Base-by-base conservation (phyloP, 2,113 vertebrate genomes). In the Osmerus mordax region DNA sequence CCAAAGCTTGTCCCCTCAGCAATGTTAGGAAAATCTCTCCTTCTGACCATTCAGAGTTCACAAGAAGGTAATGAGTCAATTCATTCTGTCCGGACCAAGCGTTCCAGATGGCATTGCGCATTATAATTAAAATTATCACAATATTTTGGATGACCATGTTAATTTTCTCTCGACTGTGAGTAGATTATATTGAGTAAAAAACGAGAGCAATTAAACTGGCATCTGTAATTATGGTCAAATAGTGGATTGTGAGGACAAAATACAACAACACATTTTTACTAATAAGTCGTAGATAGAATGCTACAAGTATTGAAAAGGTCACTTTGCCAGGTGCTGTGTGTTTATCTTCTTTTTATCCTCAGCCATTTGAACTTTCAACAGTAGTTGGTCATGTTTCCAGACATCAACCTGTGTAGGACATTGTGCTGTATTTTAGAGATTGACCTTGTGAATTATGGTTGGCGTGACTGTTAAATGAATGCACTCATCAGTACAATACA, bases 81-180 rank as follows among this genome's bases (percentile, higher is more conserved):
- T n/a, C 64, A 21, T 65, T 41, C 41, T 19, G 18, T 21, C 11
- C 5, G 18, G 16, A 12, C 41, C 14, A 47, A 21, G 32, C 9
- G 21, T 65, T 41, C 64, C 64, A 65, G 64, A 65, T 65, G 64
- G 64, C 64, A 2, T 51, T 36, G 41, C 7, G 19, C 41, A 52
- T 65, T 65, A 65, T 19, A 36, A 18, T 52, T 14, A 11, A 51
- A 65, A 65, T 23, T n/a, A 65, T 65, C 36, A 47, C 63, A 65
- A 65, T 65, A n/a, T 36, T 65, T 65, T 65, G 29, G 29, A 65
- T 65, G 15, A 16, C 63, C 63, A 11, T 41, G 25, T 18, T 63
- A 11, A 63, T 63, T 29, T 32, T 13, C 61, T 63, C 61, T 63
- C 4, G 19, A 21, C 19, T 23, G 15, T 60, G 58, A 23, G 21